A percentile compares a stretch with the other conserved stretches of the same genome.
phyloP scores from a whole-genome alignment of 2,888 invertebrate species.

The Ptychoptera albimana region DNA sequence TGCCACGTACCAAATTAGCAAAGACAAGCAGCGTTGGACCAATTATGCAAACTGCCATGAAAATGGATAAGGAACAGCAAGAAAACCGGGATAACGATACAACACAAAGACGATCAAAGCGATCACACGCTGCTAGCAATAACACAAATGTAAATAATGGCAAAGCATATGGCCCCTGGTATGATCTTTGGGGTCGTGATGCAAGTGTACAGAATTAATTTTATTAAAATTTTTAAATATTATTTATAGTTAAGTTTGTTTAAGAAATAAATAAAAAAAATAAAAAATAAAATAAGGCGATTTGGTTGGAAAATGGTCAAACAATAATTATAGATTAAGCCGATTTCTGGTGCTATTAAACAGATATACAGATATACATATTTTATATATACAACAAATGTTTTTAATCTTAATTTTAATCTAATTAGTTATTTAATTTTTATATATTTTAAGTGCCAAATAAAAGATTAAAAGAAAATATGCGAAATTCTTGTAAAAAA shows the following conservation, averaged over 20 bases:
- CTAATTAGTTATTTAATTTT: too few relatives aligned
- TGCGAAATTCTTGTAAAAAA: too few relatives aligned
- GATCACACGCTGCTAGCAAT: slow-evolving; percentile 31
- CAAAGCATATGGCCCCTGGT: slow-evolving; percentile 76
- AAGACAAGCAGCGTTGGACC: slow-evolving; percentile 34
- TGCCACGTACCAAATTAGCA: slow-evolving; percentile 54
- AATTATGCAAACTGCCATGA: slow-evolving; percentile 15
- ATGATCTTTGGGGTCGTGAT: slow-evolving; percentile 71
- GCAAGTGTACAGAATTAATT: slow-evolving; percentile 38
- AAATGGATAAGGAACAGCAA: slow-evolving; percentile 19
- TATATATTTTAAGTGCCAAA: too few relatives aligned
- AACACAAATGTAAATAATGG: slow-evolving; percentile 31
- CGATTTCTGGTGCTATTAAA: too few relatives aligned
- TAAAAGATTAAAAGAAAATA: too few relatives aligned
- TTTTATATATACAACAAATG: too few relatives aligned
- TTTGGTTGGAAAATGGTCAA: too few relatives aligned
- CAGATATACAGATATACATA: too few relatives aligned
- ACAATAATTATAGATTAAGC: too few relatives aligned
- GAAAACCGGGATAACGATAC: slow-evolving; percentile 18
- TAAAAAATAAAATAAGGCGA: too few relatives aligned
- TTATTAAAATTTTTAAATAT: slow-evolving; percentile 1
- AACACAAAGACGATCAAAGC: slow-evolving; percentile 10
- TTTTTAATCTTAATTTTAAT: too few relatives aligned
- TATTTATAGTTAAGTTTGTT: slow-evolving; percentile 7
- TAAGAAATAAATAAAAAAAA: too few relatives aligned